Conservation (phyloP, 2,797 vertebrate species). For the Anguilla obscura region DNA sequence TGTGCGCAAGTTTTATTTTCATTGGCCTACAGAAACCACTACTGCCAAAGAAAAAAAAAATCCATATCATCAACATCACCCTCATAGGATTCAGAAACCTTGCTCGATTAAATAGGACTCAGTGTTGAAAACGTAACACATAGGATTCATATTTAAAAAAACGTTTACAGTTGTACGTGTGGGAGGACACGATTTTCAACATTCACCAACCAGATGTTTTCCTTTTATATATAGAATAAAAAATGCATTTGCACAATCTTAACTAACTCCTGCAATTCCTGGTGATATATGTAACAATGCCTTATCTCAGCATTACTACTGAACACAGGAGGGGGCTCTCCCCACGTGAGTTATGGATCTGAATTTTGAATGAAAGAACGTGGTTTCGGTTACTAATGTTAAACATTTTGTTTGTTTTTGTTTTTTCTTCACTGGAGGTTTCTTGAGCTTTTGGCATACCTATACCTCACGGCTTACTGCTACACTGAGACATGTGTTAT, state of each 20-base stretch:
- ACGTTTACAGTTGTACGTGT: constrained; percentile 71
- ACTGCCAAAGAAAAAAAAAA: constrained; percentile 86
- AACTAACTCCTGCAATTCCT: constrained; percentile 70
- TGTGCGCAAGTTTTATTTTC: constrained; percentile 63
- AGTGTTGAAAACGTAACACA: constrained; percentile 56
- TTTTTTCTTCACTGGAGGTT: background rate
- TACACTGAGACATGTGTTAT: too few species aligned
- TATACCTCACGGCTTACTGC: constrained; percentile 12
- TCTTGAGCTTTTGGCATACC: background rate
- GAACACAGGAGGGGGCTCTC: constrained; percentile 65
- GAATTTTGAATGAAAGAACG: constrained; percentile 51
- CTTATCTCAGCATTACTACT: constrained; percentile 83
- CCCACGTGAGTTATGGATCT: constrained; percentile 58
- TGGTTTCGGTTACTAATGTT: constrained; percentile 54
- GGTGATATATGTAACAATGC: constrained; percentile 73
- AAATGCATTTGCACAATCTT: constrained; percentile 68
- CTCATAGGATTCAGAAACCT: constrained; percentile 66
- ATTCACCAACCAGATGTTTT: constrained; percentile 48
- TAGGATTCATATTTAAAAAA: constrained; percentile 71
- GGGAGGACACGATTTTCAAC: constrained; percentile 65
- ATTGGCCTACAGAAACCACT: constrained; percentile 79
- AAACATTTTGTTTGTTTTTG: constrained; percentile 4
- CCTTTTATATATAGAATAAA: constrained; percentile 37
- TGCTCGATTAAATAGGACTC: constrained; percentile 70
- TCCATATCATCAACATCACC: constrained; percentile 34